Evolutionary conservation across 2,797 vertebrate species (phyloP), one percentile per base, ranked within the genome.

Genomic region (Pseudotriccus pelzelni): DNA sequence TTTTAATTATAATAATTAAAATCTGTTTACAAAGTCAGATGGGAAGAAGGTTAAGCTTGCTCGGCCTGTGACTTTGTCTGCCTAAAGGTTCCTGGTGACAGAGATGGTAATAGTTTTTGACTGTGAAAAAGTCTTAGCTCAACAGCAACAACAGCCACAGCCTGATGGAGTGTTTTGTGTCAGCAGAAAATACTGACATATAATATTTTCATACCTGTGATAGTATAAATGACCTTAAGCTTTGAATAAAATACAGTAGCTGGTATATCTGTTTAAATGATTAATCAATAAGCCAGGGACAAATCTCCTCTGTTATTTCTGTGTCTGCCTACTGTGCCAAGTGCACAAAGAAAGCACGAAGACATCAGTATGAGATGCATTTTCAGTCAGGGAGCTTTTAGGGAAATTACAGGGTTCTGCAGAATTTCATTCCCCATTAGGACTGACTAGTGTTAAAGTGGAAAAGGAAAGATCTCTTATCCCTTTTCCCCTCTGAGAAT

Each of bases 381-480:
- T 96, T 97, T 95, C 90, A 94, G 76, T 79, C 94, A 90, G 68
- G 84, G 96, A 96, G 97, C 97, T 98, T 97, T 97, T 96, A 98
- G 96, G 91, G 87, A 97, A 98, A 98, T 98, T 97, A 92, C 77
- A 97, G 95, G 92, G 85, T 88, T 97, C 94, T 94, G 87, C 94
- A 97, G 96, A 97, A 97, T 95, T 96, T 97, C 70, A 94, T 80
- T 93, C 80, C 87, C 77, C 94, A 94, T 97, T 97, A 97, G 90
- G 89, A 80, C 4, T 97, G 97, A 97, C 81, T 96, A 69, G 88
- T 94, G 82, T 89, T 94, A 93, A 94, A 92, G 83, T 84, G 80
- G 92, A 93, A 97, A 89, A 95, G 84, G 68, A 95, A 96, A 94
- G 84, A 96, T 91, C 85, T 88, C 75, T 72, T 59, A 78, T 94